These are phyloP conservation scores for Antheraea assamensis DNA, from an alignment of 2,888 invertebrate species.

Conservation along the genomic window DNA sequence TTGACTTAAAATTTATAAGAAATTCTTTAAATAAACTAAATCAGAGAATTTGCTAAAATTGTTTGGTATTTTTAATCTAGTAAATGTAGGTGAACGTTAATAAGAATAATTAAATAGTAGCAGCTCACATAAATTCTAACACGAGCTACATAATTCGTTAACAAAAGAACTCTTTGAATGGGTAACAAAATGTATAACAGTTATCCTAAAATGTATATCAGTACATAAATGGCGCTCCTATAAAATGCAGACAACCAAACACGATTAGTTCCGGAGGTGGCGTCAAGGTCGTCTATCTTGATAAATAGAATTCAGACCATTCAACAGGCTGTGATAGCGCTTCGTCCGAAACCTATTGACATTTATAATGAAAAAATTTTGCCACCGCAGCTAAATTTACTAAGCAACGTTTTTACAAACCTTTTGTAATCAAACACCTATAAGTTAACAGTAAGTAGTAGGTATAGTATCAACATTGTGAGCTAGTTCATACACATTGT, in stretches of 20 bases:
- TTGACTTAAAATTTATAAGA: too few relatives aligned
- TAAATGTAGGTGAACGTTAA: background rate
- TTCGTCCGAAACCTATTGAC: conserved; percentile 42
- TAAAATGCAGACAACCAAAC: conserved; percentile 49
- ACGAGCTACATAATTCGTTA: background rate
- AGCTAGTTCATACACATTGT: conserved; percentile 45
- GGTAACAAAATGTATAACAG: conserved; percentile 23
- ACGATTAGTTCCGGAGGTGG: conserved; percentile 64
- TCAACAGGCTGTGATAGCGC: conserved; percentile 49
- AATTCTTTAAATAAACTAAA: too few relatives aligned
- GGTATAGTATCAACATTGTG: too few relatives aligned
- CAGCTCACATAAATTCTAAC: background rate
- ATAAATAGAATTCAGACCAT: conserved; percentile 64
- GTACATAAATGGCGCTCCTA: conserved; percentile 45
- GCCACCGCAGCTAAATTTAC: conserved; percentile 23
- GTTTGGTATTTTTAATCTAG: background rate
- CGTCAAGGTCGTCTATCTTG: conserved; percentile 61
- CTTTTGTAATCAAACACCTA: conserved; percentile 8
- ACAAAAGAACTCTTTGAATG: conserved; percentile 17
- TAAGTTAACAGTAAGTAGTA: background rate
- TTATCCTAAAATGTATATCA: conserved; percentile 36
- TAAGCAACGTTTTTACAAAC: conserved; percentile 22
- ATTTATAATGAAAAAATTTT: conserved; percentile 53
- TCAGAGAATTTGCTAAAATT: too few relatives aligned
- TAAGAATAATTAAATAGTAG: background rate